phyloP scores from a whole-genome alignment of 2,113 vertebrate genomes.

The Phodopus roborovskii region DNA sequence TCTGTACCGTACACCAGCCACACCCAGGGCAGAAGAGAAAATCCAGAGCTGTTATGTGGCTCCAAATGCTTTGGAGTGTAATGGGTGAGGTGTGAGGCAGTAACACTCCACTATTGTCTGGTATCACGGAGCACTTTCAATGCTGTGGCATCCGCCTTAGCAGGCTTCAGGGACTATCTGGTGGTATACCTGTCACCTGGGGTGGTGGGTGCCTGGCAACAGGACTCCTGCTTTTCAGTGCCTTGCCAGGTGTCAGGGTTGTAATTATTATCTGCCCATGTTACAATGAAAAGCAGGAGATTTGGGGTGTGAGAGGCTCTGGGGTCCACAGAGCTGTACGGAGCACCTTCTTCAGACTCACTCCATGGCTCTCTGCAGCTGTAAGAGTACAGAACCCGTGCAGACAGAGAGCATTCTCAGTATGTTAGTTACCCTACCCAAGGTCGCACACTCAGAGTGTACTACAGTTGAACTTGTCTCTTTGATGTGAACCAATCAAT shows the following conservation, averaged over 20 bases:
- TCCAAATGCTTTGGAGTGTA: background rate
- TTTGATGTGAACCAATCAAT: too few species aligned
- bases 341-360: background rate
- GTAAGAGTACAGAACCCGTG: background rate
- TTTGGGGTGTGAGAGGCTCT: background rate
- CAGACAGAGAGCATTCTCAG: background rate
- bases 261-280: background rate
- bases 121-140: rapidly evolving
- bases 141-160: background rate
- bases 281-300: background rate
- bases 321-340: background rate
- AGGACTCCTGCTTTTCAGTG: background rate
- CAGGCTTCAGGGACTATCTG: background rate
- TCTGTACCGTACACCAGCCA: too few species aligned
- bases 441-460: background rate
- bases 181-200: background rate
- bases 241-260: background rate
- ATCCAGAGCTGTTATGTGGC: rapidly evolving
- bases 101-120: rapidly evolving
- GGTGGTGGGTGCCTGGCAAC: too few species aligned
- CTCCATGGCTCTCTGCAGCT: background rate
- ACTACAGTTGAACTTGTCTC: background rate
- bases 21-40: background rate
- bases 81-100: too few species aligned
- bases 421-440: background rate